phyloP scores from a whole-genome alignment of 2,888 invertebrate species.

The Shargacucullia verbasci region DNA sequence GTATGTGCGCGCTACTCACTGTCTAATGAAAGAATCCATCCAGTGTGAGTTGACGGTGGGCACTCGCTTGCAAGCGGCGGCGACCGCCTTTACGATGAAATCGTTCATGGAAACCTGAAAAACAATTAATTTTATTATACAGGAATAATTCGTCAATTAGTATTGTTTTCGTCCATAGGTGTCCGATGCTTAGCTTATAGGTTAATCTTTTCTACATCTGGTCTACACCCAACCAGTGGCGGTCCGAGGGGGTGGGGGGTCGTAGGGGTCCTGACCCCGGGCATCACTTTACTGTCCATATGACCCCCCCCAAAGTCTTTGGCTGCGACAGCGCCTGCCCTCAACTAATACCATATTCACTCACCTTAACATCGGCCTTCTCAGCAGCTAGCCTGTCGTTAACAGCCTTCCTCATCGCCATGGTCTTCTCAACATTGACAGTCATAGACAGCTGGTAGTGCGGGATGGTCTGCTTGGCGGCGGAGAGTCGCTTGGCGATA shows the following conservation, averaged over 20 bases:
- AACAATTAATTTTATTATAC: not conserved
- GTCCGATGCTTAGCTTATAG: no score
- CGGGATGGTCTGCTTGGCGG: conserved; percentile 98
- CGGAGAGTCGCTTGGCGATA: conserved; percentile 96
- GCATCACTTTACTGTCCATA: no score
- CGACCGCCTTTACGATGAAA: conserved; percentile 98
- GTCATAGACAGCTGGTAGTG: conserved; percentile 98
- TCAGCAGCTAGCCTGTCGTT: conserved; percentile 94
- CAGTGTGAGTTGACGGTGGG: conserved; percentile 98
- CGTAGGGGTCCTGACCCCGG: no score
- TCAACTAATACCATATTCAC: no score
- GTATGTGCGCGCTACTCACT: conserved; percentile 91
- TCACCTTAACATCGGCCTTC: conserved; percentile 90
- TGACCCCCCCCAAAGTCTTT: no score
- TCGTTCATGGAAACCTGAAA: conserved; percentile 96
- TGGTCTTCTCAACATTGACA: conserved; percentile 94
- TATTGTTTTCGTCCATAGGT: no score
- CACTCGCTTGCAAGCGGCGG: conserved; percentile 95
- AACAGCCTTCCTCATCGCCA: conserved; percentile 93
- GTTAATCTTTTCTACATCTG: no score
- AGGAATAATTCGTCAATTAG: no score
- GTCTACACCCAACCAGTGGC: no score
- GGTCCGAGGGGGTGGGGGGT: no score
- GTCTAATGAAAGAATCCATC: conserved; percentile 97
- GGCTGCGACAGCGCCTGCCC: no score